A percentile compares a stretch with the other conserved stretches of the same genome.
Evolutionary conservation across 2,797 vertebrate species (phyloP).

Genomic region (Ataeniobius toweri): DNA sequence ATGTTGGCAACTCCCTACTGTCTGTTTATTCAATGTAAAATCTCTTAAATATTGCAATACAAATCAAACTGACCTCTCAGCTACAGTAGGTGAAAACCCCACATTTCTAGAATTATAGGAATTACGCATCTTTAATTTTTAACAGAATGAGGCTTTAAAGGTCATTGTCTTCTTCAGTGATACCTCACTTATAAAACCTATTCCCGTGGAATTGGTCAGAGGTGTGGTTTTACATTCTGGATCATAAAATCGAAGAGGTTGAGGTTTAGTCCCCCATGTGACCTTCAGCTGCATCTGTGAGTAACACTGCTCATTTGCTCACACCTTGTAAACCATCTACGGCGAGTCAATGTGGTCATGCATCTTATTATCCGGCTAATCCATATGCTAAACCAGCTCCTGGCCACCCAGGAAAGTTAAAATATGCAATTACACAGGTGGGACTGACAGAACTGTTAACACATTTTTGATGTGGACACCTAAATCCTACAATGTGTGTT

Average conservation of each 20-base stretch:
- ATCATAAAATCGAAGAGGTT: neutral
- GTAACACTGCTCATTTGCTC: constrained; percentile 15
- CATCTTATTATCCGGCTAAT: constrained; percentile 54
- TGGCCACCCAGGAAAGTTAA: constrained; percentile 38
- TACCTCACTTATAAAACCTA: neutral
- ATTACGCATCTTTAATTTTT: constrained; percentile 10
- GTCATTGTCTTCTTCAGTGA: neutral
- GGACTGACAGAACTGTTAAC: constrained; percentile 50
- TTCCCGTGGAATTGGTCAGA: neutral
- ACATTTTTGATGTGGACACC: constrained; percentile 24
- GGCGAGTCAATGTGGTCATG: constrained; percentile 19
- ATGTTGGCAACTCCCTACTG: neutral
- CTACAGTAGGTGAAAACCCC: neutral
- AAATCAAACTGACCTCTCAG: neutral
- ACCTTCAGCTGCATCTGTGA: constrained; percentile 1
- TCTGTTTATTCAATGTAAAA: neutral
- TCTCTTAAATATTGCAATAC: neutral
- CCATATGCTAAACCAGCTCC: constrained; percentile 52
- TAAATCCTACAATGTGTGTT: constrained; percentile 1
- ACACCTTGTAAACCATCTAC: neutral
- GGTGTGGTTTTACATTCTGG: neutral
- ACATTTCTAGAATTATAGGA: neutral
- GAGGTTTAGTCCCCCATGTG: neutral
- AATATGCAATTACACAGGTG: constrained; percentile 56
- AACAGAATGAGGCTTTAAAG: neutral